A percentile compares a stretch with the other conserved stretches of the same genome.
These are phyloP conservation scores for Diarsia dahlii DNA, from an alignment of 2,888 invertebrate species.

Conservation along the genomic window DNA sequence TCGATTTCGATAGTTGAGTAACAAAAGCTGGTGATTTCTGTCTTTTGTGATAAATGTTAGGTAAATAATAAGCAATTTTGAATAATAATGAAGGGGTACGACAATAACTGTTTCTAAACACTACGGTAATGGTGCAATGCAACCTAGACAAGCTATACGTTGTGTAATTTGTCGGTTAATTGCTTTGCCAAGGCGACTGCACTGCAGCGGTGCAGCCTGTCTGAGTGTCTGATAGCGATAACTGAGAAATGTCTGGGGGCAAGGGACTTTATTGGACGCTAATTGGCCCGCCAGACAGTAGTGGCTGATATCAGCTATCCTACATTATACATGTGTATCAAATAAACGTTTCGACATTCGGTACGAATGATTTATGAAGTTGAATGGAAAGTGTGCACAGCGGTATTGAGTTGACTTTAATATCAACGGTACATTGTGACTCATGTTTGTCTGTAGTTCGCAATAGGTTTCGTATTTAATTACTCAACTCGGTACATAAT, in stretches of 20 bases:
- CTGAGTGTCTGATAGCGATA: slow-evolving; percentile 77
- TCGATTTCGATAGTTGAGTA: slow-evolving; percentile 19
- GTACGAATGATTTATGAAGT: slow-evolving; percentile 53
- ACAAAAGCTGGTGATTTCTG: slow-evolving; percentile 32
- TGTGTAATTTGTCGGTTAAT: slow-evolving; percentile 82
- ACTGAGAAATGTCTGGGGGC: slow-evolving; percentile 80
- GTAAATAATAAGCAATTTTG: slow-evolving; percentile 48
- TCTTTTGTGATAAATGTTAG: slow-evolving; percentile 21
- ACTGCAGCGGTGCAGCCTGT: slow-evolving; percentile 65
- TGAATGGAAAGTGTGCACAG: slow-evolving; percentile 45
- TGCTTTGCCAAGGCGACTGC: slow-evolving; percentile 79
- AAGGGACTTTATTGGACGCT: slow-evolving; percentile 83
- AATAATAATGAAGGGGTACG: slow-evolving; percentile 48
- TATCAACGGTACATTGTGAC: slow-evolving; percentile 60
- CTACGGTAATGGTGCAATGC: slow-evolving; percentile 59
- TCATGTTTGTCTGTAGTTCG: slow-evolving; percentile 53
- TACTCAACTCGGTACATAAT: slow-evolving; percentile 65
- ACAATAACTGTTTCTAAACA: slow-evolving; percentile 63
- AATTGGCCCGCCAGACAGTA: slow-evolving; percentile 85
- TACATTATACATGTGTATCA: slow-evolving; percentile 59
- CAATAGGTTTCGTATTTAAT: slow-evolving; percentile 64
- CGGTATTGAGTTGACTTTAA: slow-evolving; percentile 53
- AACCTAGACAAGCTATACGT: slow-evolving; percentile 67
- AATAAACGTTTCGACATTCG: slow-evolving; percentile 57
- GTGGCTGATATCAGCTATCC: slow-evolving; percentile 73